Evolutionary conservation across 1,140 invertebrate species (phyloP).

Genomic region (Pseudomyrmex sp.): DNA sequence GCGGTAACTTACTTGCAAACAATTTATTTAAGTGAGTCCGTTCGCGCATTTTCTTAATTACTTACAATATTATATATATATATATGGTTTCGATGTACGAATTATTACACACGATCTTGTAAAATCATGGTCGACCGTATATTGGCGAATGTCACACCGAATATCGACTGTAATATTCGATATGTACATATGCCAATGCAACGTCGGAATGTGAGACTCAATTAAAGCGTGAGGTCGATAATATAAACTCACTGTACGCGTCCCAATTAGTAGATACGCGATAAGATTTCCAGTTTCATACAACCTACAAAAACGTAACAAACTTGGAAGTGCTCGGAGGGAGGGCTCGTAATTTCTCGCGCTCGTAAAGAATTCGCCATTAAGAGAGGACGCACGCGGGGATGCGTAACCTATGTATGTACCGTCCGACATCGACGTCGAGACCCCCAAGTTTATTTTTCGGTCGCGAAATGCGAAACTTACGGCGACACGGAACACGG

Average conservation of each 20-base stretch:
- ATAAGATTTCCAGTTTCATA: constrained; percentile 44
- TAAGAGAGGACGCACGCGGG: not conserved
- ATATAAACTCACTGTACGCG: constrained; percentile 14
- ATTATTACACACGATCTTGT: too few relatives aligned
- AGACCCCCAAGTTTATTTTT: constrained; percentile 60
- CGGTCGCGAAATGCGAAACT: constrained; percentile 60
- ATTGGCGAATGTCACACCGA: not conserved
- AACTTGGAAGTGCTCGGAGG: not conserved
- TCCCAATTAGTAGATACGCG: constrained; percentile 40
- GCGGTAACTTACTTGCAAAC: too few relatives aligned
- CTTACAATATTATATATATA: too few relatives aligned
- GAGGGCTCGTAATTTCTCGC: not conserved
- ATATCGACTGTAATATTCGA: not conserved
- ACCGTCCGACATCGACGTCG: not conserved
- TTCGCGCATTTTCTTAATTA: too few relatives aligned
- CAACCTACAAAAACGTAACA: not conserved
- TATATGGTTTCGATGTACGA: too few relatives aligned
- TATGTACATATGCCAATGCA: not conserved
- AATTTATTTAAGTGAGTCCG: too few relatives aligned
- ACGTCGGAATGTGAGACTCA: constrained; percentile 14
- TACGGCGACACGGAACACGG: constrained; percentile 40
- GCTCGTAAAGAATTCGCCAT: constrained; percentile 36
- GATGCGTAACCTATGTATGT: not conserved
- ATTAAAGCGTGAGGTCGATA: constrained; percentile 18
- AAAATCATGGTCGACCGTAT: too few relatives aligned